Base-by-base conservation (phyloP, 2,888 invertebrate genomes). In the Margaritifera margaritifera region DNA sequence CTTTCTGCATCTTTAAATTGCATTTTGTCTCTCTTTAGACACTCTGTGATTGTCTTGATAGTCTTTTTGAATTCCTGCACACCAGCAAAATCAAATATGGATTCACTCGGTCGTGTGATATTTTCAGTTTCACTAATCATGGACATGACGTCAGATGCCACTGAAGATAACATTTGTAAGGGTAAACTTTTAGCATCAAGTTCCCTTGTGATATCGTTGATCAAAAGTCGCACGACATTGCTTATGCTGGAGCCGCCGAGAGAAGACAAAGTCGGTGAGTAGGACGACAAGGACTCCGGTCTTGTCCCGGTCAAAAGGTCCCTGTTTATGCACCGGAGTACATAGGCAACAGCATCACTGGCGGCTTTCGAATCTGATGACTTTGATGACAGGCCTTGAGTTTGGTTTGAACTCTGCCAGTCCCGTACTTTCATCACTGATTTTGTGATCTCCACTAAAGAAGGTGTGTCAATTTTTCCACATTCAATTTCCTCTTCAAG, bases 401-500 rank as follows among this genome's bases (percentile, higher is more conserved):
- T 4, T 42, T 42, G 42, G 11, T 15, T 42, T 42, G 42, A 42
- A 42, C 42, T 42, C 15, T 42, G 42, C 42, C 42, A 42, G 42
- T 42, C 42, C 42, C 42, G 11, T 42, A 42, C 42, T 42, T 42
- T 42, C 42, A 42, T 42, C 2, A 42, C 42, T 42, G 42, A 42
- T 42, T 42, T 42, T 42, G 42, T 42, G 42, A 42, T 42, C 42
- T 42, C 11, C 15, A 42, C 11, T 42, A 42, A 42, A 15, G 42
- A 42, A 42, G 42, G 42, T 15, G 42, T 42, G 42, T 42, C 42
- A 42, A 42, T 42, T 42, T 15, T 42, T 15, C 75, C 78, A 54
- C 66, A 72, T 2, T 74, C 71, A 53, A 80, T 71, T 58, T 80
- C 78, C 50, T 59, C 42, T 42, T 80, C 72, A 5, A 81, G 55